A percentile compares a stretch with the other conserved stretches of the same genome.
Conservation (phyloP, 2,888 invertebrate species). For the Volucella bombylans region DNA sequence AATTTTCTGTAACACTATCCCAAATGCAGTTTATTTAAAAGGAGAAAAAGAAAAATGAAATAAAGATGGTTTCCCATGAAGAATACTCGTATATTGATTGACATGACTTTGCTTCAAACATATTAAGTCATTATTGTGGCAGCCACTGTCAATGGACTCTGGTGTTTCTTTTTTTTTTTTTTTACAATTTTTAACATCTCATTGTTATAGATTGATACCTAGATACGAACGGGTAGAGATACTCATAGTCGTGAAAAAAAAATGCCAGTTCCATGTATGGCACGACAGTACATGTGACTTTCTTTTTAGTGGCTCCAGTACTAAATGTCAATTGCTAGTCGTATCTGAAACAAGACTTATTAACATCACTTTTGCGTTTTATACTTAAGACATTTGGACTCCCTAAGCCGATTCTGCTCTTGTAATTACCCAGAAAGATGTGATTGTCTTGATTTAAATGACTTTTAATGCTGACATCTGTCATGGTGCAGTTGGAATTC, state of each 20-base stretch:
- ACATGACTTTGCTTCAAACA: background rate
- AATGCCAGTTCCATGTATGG: background rate
- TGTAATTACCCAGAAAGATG: constrained; percentile 39
- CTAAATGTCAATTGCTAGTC: constrained; percentile 35
- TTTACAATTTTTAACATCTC: constrained; percentile 1
- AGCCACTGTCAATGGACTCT: constrained; percentile 23
- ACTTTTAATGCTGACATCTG: constrained; percentile 5
- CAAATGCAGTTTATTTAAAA: constrained; percentile 11
- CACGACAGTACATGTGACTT: constrained; percentile 28
- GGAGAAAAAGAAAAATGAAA: too few species aligned
- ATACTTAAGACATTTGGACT: constrained; percentile 11
- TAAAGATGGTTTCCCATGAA: too few species aligned
- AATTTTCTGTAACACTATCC: constrained; percentile 32
- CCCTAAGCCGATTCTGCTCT: constrained; percentile 14
- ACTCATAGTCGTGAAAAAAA: background rate
- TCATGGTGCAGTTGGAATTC: constrained; percentile 40
- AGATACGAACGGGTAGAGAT: constrained; percentile 3
- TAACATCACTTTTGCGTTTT: background rate
- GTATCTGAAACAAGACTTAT: constrained; percentile 18
- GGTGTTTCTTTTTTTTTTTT: background rate
- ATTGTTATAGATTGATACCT: constrained; percentile 33
- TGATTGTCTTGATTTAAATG: constrained; percentile 16
- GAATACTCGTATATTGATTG: too few species aligned
- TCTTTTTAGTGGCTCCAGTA: constrained; percentile 30
- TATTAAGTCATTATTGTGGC: constrained; percentile 8